Evolutionary conservation across 2,113 vertebrate genomes (phyloP), one percentile per base, ranked within the genome.

Genomic region (Corythornis vintsioides): DNA sequence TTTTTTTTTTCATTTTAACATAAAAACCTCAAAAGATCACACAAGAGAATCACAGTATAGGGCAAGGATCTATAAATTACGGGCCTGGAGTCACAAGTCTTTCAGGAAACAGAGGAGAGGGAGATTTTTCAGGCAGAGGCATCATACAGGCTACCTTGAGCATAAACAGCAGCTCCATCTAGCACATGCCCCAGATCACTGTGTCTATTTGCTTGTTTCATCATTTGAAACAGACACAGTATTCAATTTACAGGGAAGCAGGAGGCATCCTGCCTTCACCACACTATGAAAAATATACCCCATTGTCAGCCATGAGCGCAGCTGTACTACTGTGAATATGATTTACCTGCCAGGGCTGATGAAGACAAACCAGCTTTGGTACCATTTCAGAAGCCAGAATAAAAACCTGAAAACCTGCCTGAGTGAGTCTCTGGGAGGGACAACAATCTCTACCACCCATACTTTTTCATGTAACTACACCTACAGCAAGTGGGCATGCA

Each of bases 331-430:
- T 80, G 83, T 61, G 82, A 91, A 77, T 89, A 92, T 83, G 78
- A 95, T 96, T 96, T 91, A 92, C 73, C 64, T 91, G 78, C 92
- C 92, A 92, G 52, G 61, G n/a, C 56, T 88, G 82, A 95, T 92
- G 87, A 95, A 94, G 91, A 95, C 6, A 13, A 97, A 95, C 3
- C 21, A 57, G 72, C 56, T 65, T 65, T 56, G 61, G 72, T 84
- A 50, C 47, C 29, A 40, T 73, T 94, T 82, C 75, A 64, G n/a
- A 73, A 86, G 48, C 55, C 87, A 35, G 52, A 52, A 91, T 59
- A 55, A 88, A 89, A 83, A 65, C 48, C 28, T 89, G 42, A 88
- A 89, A 83, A 65, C 48, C 28, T 89, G 42, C 60, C 56, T 3
- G 22, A 33, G 17, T 1, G 3, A 74, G 15, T 4, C 7, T 1